Base-by-base conservation (phyloP, 1,140 invertebrate genomes). In the Frieseomelitta varia region DNA sequence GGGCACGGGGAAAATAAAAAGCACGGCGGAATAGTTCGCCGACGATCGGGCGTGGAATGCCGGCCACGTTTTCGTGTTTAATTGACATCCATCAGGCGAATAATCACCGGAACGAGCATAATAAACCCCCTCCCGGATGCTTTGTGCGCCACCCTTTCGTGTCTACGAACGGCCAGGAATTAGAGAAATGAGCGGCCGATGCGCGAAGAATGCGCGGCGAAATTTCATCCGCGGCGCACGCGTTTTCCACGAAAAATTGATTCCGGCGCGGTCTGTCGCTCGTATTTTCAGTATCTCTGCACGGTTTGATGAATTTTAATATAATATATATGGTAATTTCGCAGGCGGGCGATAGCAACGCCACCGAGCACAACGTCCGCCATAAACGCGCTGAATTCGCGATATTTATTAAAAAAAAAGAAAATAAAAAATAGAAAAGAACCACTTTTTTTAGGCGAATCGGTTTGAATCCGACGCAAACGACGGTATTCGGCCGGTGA, bases 11-110 rank as follows among this genome's bases (percentile, higher is more conserved):
- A 11, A 4, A 24, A 24, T 56, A 83, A 78, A 69, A 67, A 53
- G 67, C 75, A 14, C 55, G 55, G 21, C 24, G 63, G 79, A 79
- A 83, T 79, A 71, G 65, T 79, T 83, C 81, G 56, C 68, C 55
- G 55, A 55, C 17, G 75, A 83, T 83, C 81, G 75, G 53, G 81
- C 81, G 4, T 17, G 74, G 81, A 69, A 78, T 83, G 63, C 65
- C 39, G 39, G n/a, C 63, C 55, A 78, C 81, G 65, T 78, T 83
- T 83, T 19, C 74, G 65, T 83, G 74, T 71, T 79, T 83, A 83
- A 83, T 83, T 83, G 81, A 79, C 75, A 71, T 79, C 55, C 81
- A 61, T 83, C 81, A 78, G n/a, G 65, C 74, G 74, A 68, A 83
- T 83, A 78, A 83, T 83, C 81, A 56, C 65, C 65, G 55, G 30